A percentile compares a stretch with the other conserved stretches of the same genome.
Conservation (phyloP, 2,113 vertebrate genomes). For the Stegastes partitus region DNA sequence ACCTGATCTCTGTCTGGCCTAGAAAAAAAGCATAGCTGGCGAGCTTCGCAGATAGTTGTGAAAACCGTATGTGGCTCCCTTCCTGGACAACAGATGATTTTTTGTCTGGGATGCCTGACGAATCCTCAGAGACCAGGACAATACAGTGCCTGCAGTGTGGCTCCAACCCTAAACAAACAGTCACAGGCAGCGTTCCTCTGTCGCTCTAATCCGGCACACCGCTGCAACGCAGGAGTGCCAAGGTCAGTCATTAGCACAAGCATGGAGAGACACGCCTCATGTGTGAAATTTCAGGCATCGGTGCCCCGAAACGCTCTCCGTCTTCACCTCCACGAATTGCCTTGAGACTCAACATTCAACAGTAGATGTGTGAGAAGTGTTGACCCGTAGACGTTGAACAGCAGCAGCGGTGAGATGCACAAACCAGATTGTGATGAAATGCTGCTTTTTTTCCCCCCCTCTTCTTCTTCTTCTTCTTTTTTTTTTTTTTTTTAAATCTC, state of each 20-base stretch:
- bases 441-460: not conserved
- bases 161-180: conserved; percentile 49
- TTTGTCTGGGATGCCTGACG: conserved; percentile 32
- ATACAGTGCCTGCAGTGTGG: conserved; percentile 24
- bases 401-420: conserved; percentile 6
- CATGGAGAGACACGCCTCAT: conserved; percentile 37
- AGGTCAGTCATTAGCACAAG: conserved; percentile 63
- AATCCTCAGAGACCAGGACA: conserved; percentile 45
- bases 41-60: conserved; percentile 43
- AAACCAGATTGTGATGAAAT: conserved; percentile 35
- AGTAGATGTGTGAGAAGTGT: conserved; percentile 45
- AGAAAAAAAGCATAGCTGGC: conserved; percentile 46
- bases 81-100: conserved; percentile 47
- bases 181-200: conserved; percentile 60
- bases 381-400: conserved; percentile 18
- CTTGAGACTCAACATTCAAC: conserved; percentile 71
- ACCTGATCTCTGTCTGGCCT: conserved; percentile 53
- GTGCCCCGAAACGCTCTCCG: conserved; percentile 22
- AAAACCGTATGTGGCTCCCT: conserved; percentile 52
- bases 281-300: conserved; percentile 62
- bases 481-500: not conserved
- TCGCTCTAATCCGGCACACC: conserved; percentile 26
- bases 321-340: conserved; percentile 24
- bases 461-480: too few species aligned
- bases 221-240: conserved; percentile 26